phyloP scores from a whole-genome alignment of 2,113 vertebrate species.

The Macrotis lagotis region DNA sequence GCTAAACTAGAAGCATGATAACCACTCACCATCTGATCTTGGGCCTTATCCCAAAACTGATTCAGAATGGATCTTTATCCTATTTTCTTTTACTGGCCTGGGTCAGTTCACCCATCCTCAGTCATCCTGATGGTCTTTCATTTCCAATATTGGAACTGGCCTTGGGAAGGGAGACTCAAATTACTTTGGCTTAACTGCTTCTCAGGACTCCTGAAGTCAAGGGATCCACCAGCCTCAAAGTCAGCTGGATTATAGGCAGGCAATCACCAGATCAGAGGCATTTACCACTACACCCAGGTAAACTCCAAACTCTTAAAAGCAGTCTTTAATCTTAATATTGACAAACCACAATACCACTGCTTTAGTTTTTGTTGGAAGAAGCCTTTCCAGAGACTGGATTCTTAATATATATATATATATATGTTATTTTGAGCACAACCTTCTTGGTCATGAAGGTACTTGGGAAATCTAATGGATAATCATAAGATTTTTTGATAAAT shows the following conservation, averaged over 20 bases:
- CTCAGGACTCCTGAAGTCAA: not conserved
- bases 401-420: too few species aligned
- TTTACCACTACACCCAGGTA: not conserved
- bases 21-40: not conserved
- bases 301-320: not conserved
- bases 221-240: not conserved
- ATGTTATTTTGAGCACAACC: not conserved
- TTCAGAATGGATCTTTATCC: not conserved
- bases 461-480: not conserved
- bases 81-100: not conserved
- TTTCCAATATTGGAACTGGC: not conserved
- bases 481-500: not conserved
- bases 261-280: not conserved
- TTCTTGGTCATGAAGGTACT: not conserved
- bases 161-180: not conserved
- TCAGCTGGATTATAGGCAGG: not conserved
- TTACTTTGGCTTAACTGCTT: not conserved
- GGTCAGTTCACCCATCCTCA: not conserved
- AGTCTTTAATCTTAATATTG: not conserved
- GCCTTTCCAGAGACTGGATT: not conserved
- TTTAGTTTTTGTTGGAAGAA: not conserved
- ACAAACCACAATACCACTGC: not conserved
- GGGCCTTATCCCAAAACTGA: not conserved
- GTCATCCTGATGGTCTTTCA: not conserved
- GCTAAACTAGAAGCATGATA: not conserved